A percentile compares a stretch with the other conserved stretches of the same genome.
phyloP scores from a whole-genome alignment of 2,888 invertebrate species.

The Melinaea menophilus region DNA sequence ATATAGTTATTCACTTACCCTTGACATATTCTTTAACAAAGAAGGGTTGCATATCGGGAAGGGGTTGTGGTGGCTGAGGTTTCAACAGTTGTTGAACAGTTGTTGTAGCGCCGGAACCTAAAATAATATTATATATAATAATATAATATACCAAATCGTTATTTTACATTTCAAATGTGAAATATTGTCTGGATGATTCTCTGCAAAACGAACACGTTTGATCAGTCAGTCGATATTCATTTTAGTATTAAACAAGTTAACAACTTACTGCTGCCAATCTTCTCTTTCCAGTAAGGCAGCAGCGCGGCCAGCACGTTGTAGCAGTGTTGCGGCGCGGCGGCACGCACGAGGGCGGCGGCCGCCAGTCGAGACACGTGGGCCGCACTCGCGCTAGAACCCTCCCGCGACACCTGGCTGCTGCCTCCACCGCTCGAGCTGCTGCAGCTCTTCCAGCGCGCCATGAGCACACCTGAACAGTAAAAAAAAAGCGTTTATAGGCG shows the following conservation, averaged over 20 bases:
- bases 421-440: constrained; percentile 35
- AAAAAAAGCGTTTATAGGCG: no score
- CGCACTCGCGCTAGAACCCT: constrained; percentile 53
- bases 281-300: constrained; percentile 85
- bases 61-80: constrained; percentile 87
- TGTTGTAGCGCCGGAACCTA: constrained; percentile 58
- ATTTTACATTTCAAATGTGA: not conserved
- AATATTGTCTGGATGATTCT: no score
- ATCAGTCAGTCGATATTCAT: not conserved
- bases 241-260: not conserved
- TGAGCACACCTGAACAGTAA: constrained; percentile 79
- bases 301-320: constrained; percentile 59
- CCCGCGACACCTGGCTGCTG: constrained; percentile 33
- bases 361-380: constrained; percentile 70
- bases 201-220: no score
- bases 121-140: no score
- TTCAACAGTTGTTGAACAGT: constrained; percentile 86
- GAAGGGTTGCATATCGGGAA: constrained; percentile 97
- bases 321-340: constrained; percentile 64
- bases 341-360: constrained; percentile 62
- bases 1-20: constrained; percentile 53
- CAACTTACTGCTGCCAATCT: constrained; percentile 43
- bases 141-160: no score
- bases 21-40: constrained; percentile 95
- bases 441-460: constrained; percentile 83